phyloP scores from a whole-genome alignment of 2,797 vertebrate species.

The Falco rusticolus region DNA sequence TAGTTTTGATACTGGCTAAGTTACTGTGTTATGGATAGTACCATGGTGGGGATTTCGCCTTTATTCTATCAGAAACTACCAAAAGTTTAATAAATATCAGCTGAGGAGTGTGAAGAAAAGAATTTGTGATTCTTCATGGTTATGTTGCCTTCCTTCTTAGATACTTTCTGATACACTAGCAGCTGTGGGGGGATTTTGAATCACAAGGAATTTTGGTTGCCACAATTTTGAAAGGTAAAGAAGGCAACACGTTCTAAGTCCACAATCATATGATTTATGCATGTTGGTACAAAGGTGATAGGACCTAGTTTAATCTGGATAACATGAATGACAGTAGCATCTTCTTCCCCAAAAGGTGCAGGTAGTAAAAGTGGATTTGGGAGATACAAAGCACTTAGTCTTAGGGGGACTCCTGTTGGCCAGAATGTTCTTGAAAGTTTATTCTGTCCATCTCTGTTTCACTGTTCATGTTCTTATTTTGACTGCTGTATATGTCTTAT shows the following conservation, averaged over 20 bases:
- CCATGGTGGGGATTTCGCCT: not conserved
- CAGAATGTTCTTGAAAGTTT: not conserved
- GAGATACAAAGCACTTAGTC: not conserved
- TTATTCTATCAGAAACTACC: not conserved
- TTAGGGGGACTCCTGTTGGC: not conserved
- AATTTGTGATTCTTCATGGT: not conserved
- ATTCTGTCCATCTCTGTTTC: not conserved
- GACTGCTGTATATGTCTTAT: not conserved
- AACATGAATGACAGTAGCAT: not conserved
- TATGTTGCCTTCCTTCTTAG: not conserved
- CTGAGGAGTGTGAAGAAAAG: not conserved
- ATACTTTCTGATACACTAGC: not conserved
- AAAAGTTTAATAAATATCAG: not conserved
- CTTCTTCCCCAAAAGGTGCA: not conserved
- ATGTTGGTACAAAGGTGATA: not conserved
- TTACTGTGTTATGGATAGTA: not conserved
- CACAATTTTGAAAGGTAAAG: not conserved
- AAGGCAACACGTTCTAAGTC: not conserved
- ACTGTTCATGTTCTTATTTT: not conserved
- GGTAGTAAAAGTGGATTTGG: not conserved
- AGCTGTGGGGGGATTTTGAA: not conserved
- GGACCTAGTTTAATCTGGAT: not conserved
- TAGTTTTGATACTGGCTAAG: not conserved
- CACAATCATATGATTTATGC: not conserved
- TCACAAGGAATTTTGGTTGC: not conserved